Percentiles rank a stretch among this genome's conserved stretches.
These are phyloP conservation scores for Telenomus remus DNA, from an alignment of 1,140 invertebrate genomes.

Conservation along the genomic window DNA sequence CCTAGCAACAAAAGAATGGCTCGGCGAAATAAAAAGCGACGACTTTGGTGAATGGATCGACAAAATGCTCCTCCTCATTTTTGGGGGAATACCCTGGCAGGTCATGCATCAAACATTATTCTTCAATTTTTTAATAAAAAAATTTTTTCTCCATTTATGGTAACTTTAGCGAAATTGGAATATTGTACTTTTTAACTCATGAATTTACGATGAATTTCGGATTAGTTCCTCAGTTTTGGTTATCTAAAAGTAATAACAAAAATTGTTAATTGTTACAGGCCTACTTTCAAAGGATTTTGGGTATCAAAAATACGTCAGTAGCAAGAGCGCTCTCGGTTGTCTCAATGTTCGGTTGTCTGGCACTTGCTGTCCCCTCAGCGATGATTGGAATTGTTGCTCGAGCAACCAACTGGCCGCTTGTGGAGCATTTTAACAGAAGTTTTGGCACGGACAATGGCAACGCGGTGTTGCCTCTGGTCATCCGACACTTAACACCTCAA, in stretches of 20 bases:
- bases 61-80: conserved; percentile 82
- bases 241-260: not conserved
- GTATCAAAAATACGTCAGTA: conserved; percentile 81
- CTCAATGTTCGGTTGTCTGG: conserved; percentile 84
- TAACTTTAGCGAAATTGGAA: too few species aligned
- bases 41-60: conserved; percentile 82
- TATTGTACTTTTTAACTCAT: too few species aligned
- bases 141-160: too few species aligned
- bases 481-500: conserved; percentile 84
- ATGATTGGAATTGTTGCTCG: conserved; percentile 85
- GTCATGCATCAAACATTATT: conserved; percentile 66
- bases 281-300: conserved; percentile 89
- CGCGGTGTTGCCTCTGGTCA: conserved; percentile 83
- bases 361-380: conserved; percentile 84
- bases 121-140: not conserved
- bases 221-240: too few species aligned
- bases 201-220: too few species aligned
- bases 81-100: conserved; percentile 92
- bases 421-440: conserved; percentile 72
- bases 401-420: conserved; percentile 79
- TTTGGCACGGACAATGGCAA: conserved; percentile 76
- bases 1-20: conserved; percentile 78
- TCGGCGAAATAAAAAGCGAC: conserved; percentile 78
- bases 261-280: conserved; percentile 75
- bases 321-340: conserved; percentile 85